Evolutionary conservation across 1,140 invertebrate species (phyloP), one percentile per base, ranked within the genome.

Genomic region (Nebria ingens): DNA sequence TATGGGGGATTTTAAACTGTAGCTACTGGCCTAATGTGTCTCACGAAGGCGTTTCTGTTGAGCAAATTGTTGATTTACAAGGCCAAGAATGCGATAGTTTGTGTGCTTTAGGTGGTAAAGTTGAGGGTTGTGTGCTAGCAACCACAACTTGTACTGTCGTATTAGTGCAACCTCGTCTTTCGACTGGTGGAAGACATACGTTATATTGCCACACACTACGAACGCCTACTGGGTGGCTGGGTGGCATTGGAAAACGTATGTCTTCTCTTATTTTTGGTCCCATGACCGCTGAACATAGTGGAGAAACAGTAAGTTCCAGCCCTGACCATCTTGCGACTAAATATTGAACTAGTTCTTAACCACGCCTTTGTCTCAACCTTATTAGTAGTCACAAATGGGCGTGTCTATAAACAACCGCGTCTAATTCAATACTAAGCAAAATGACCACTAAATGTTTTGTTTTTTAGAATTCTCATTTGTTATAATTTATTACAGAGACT

Each of bases 111-210:
- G 78, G 82, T 58, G 72, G 85, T 29, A 79, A 84, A 58, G 80
- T 83, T 1, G 72, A 82, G 58, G 89, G 90, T 4, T 89, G 89
- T 64, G 77, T 96, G 59, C 74, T 96, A 21, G 88, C 89, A 1
- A 97, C 93, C 12, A 95, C 93, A 0, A 95, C 92, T 0, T 92
- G 89, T 62, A 92, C 89, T 4, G 75, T 95, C 11, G 81, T 93
- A 1, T 73, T 91, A 3, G 76, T 96, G n/a, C 81, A 82, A 55
- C 76, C 83, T 1, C 73, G 76, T 20, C 69, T 76, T 13, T 62
- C 40, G 4, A 17, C 65, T 21, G 73, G 77, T 59, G 82, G 83
- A 6, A 81, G 85, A 49, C 81, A 86, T 53, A 79, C 73, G 15
- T 75, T 94, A 20, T 71, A 69, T 1, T 90, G 85, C 65, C 78